Evolutionary conservation across 30 jellyfish, hydroid and myxozoan genomes (phyloP).

Genomic region (Turritopsis rubra): DNA sequence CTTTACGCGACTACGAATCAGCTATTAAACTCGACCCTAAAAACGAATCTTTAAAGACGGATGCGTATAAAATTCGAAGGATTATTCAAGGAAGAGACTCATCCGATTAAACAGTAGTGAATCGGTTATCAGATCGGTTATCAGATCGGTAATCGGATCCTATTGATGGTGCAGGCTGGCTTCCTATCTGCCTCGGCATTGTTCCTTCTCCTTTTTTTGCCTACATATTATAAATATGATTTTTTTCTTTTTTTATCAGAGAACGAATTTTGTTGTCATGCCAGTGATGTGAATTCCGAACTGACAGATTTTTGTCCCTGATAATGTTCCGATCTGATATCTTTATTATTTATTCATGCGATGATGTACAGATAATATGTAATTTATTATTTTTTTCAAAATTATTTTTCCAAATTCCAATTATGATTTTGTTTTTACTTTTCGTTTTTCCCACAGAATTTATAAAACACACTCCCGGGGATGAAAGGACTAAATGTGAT

Average conservation of each 20-base stretch:
- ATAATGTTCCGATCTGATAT: background rate
- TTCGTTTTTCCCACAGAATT: too few relatives aligned
- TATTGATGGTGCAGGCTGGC: too few relatives aligned
- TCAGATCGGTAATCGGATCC: too few relatives aligned
- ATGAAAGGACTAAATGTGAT: too few relatives aligned
- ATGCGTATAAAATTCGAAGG: slow-evolving; percentile 72
- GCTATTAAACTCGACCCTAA: slow-evolving; percentile 73
- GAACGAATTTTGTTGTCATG: too few relatives aligned
- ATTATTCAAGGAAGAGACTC: slow-evolving; percentile 59
- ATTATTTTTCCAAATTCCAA: background rate
- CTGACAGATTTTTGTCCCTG: too few relatives aligned
- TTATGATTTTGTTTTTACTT: background rate
- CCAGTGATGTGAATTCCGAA: too few relatives aligned
- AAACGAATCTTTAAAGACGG: slow-evolving; percentile 52
- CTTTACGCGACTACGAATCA: slow-evolving; percentile 71
- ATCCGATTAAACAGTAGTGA: slow-evolving; percentile 6
- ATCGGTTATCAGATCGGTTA: too few relatives aligned
- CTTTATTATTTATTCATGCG: background rate
- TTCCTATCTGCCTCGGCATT: too few relatives aligned
- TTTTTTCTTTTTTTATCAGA: too few relatives aligned
- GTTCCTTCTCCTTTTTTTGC: background rate
- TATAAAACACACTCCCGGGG: too few relatives aligned
- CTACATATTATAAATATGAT: background rate
- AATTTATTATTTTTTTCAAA: too few relatives aligned
- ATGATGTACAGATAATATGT: background rate